These are phyloP conservation scores for Syrphus vitripennis DNA, from an alignment of 2,888 invertebrate genomes.

Conservation along the genomic window DNA sequence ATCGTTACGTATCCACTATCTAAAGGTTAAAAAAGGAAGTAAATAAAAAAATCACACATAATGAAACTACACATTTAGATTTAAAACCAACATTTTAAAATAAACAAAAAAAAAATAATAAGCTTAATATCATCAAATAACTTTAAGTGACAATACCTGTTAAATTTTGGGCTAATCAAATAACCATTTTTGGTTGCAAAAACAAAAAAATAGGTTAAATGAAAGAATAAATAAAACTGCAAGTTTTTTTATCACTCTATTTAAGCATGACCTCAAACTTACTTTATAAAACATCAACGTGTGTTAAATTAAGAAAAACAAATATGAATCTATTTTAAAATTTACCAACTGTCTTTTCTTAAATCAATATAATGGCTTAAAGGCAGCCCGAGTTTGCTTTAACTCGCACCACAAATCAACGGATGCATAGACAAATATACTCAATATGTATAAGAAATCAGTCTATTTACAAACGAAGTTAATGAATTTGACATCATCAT, in stretches of 20 bases:
- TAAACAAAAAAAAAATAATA: background rate
- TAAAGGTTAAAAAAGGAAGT: background rate
- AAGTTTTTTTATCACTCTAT: constrained; percentile 5
- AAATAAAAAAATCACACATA: background rate
- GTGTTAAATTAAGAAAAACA: background rate
- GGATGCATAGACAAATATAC: background rate
- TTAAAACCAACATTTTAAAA: too few species aligned
- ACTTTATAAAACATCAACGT: too few species aligned
- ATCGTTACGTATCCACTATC: background rate
- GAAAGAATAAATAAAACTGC: background rate
- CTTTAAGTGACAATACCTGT: background rate
- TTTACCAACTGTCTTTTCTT: background rate
- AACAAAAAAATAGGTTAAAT: background rate
- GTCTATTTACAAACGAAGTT: background rate
- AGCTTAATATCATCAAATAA: background rate
- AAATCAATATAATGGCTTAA: background rate
- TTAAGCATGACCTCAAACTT: background rate
- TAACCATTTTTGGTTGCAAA: background rate
- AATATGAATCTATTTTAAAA: background rate
- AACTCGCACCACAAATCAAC: background rate
- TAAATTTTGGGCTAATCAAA: background rate
- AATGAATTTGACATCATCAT: background rate
- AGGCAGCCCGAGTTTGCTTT: background rate
- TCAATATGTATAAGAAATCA: background rate
- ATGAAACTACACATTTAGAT: too few species aligned